Percentiles rank a stretch among this genome's conserved stretches.
Conservation (phyloP, 2,797 vertebrate genomes). For the Sebastes variabilis region DNA sequence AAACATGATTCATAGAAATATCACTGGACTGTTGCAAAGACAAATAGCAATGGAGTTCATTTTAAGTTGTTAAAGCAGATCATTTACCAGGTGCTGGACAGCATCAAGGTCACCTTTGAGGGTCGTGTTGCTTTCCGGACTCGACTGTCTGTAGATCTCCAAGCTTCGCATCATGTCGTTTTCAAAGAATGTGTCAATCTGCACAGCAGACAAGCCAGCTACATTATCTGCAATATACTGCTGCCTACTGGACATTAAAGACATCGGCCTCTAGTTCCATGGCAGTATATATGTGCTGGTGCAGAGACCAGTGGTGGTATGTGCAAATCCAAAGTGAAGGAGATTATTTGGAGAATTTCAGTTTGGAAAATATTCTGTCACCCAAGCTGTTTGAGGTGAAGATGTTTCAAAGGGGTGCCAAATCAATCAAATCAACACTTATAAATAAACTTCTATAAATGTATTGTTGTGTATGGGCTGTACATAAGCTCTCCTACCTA, state of each 20-base stretch:
- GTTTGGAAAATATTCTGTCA: background rate
- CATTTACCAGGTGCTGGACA: conserved; percentile 67
- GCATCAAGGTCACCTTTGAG: conserved; percentile 71
- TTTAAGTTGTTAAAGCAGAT: background rate
- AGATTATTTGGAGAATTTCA: background rate
- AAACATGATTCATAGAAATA: background rate
- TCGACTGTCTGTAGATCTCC: conserved; percentile 60
- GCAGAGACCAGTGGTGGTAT: background rate
- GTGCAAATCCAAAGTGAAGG: background rate
- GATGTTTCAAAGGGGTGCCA: background rate
- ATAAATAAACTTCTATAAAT: background rate
- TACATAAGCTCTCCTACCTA: background rate
- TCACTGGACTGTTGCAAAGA: background rate
- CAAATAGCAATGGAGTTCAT: background rate
- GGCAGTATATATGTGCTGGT: no score
- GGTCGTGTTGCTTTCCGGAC: conserved; percentile 44
- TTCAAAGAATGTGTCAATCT: conserved; percentile 74
- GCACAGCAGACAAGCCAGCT: background rate
- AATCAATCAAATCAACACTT: background rate
- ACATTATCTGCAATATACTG: background rate
- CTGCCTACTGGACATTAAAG: background rate
- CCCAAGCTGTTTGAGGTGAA: background rate
- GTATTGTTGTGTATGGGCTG: background rate
- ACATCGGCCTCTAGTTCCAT: background rate
- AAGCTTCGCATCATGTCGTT: conserved; percentile 67